Evolutionary conservation across 64 coral and sea anemone genomes (phyloP).

Genomic region (Porites lutea): DNA sequence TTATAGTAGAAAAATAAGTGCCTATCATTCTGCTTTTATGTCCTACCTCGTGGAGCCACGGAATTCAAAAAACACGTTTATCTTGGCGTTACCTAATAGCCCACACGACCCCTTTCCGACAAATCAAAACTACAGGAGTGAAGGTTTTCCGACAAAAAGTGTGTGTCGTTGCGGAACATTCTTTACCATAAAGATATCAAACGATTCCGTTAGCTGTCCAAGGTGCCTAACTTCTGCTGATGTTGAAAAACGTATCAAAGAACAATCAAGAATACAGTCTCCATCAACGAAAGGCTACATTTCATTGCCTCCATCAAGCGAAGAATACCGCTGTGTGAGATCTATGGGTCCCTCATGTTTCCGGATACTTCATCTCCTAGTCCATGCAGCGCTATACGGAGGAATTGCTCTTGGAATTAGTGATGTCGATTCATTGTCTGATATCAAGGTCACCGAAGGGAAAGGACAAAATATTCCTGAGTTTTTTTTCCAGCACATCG

Average conservation of each 20-base stretch:
- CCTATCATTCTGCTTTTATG: background rate
- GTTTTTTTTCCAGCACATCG: constrained; percentile 55
- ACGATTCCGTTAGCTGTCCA: background rate
- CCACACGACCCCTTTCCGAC: background rate
- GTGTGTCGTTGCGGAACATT: background rate
- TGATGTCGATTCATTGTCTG: background rate
- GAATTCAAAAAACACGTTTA: background rate
- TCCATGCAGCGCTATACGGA: constrained; percentile 61
- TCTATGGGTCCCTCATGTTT: constrained; percentile 60
- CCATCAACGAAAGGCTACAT: background rate
- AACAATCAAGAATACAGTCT: background rate
- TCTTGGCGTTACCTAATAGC: background rate
- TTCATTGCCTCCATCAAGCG: background rate
- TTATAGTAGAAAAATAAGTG: background rate
- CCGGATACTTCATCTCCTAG: constrained; percentile 58
- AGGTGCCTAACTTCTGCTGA: background rate
- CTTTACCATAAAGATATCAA: background rate
- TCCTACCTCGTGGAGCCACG: background rate
- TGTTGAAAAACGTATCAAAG: background rate
- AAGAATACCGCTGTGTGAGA: background rate
- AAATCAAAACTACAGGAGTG: background rate
- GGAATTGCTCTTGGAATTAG: constrained; percentile 51
- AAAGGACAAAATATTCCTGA: background rate
- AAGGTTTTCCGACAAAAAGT: background rate
- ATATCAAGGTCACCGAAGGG: background rate